These are phyloP conservation scores for Cephalopterus ornatus DNA, from an alignment of 2,113 vertebrate genomes.

Conservation along the genomic window DNA sequence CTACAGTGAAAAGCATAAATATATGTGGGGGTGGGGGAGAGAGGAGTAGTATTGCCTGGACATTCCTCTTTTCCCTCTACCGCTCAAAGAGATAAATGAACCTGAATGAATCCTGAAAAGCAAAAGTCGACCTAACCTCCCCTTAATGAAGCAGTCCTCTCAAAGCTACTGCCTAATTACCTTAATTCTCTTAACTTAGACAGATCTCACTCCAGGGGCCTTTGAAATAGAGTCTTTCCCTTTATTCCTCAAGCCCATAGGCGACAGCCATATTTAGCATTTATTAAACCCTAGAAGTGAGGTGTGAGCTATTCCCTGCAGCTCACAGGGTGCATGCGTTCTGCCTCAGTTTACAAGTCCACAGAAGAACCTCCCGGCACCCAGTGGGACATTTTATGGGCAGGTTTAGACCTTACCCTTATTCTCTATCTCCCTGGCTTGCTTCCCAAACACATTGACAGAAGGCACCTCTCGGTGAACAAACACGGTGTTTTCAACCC, in stretches of 20 bases:
- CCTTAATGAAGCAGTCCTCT: not conserved
- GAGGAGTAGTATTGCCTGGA: not conserved
- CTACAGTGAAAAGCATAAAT: not conserved
- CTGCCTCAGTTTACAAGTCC: not conserved
- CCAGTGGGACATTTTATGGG: not conserved
- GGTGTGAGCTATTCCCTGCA: not conserved
- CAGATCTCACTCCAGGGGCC: not conserved
- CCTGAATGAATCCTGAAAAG: not conserved
- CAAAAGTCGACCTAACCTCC: not conserved
- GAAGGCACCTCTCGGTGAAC: not conserved
- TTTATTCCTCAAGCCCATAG: not conserved
- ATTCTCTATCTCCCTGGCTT: not conserved
- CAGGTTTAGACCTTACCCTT: not conserved
- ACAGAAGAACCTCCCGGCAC: rapidly evolving
- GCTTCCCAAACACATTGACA: not conserved
- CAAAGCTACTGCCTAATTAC: not conserved
- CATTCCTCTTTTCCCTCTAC: not conserved
- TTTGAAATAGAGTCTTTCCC: not conserved
- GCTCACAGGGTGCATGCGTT: rapidly evolving
- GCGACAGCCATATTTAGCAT: not conserved
- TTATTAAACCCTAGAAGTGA: not conserved
- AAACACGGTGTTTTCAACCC: not conserved
- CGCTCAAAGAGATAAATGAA: not conserved
- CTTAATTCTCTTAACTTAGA: not conserved
- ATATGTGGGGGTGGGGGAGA: not conserved